Conservation (phyloP, 2,888 invertebrate genomes). For the Dendrolimus pini region DNA sequence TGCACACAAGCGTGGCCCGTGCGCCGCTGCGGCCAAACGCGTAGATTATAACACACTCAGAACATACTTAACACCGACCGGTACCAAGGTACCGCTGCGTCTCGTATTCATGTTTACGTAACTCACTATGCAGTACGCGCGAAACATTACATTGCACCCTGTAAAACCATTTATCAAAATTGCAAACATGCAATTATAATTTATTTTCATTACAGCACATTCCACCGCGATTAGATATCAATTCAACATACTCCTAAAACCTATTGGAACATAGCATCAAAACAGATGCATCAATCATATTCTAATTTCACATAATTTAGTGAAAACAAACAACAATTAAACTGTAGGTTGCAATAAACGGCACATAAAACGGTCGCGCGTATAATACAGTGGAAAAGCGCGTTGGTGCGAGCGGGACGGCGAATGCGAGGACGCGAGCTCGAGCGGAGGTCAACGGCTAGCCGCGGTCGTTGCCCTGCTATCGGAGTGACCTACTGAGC, state of each 20-base stretch:
- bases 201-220: neutral
- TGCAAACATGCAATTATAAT: neutral
- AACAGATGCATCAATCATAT: neutral
- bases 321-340: constrained; percentile 40
- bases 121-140: constrained; percentile 15
- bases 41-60: constrained; percentile 25
- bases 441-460: constrained; percentile 77
- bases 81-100: constrained; percentile 24
- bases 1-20: constrained; percentile 10
- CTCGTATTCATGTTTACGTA: constrained; percentile 25
- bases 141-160: neutral
- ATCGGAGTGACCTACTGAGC: constrained; percentile 78
- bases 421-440: constrained; percentile 59
- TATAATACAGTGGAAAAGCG: constrained; percentile 55
- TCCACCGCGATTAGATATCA: neutral
- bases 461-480: constrained; percentile 78
- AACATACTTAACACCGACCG: constrained; percentile 7
- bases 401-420: constrained; percentile 52
- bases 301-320: constrained; percentile 19
- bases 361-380: constrained; percentile 45
- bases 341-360: constrained; percentile 39
- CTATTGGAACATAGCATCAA: constrained; percentile 3
- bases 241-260: neutral
- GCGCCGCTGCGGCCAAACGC: constrained; percentile 23
- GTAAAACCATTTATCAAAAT: neutral